Evolutionary conservation across 2,797 vertebrate genomes (phyloP), one percentile per base, ranked within the genome.

Genomic region (Scolopax rusticola): DNA sequence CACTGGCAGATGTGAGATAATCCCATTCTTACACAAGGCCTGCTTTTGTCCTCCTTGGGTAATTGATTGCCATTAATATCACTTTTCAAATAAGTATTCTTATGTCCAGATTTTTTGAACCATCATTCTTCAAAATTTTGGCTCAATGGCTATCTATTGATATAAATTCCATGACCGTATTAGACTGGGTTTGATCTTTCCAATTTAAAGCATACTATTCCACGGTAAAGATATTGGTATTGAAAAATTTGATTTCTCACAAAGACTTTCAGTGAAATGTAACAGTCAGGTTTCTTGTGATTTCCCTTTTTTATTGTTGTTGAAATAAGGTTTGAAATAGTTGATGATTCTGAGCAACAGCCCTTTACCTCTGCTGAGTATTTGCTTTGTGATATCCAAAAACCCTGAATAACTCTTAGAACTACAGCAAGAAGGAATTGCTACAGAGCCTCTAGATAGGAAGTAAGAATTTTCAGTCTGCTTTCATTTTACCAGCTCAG

Each of bases 1-100:
- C 16, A 1, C 57, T 84, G 67, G 84, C 84, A 93, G 81, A 89
- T 81, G 86, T 28, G 40, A 74, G 63, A 79, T 91, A 93, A 96
- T 92, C 68, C 41, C 33, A 77, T 61, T 73, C 53, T 89, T 86
- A 87, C 16, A 64, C 38, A 68, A 75, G 50, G 60, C 5, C 41
- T 78, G 53, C 38, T 91, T 88, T 86, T 71, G 79, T 89, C 61
- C 76, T 75, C 91, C 84, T 63, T n/a, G 45, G 41, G 28, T 68
- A 92, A 91, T 11, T 83, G 82, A 83, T 2, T 91, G 76, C 25
- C 60, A 83, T 74, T 77, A 89, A 87, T 91, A 89, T 82, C 15
- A 83, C 89, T 83, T 87, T 56, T 80, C 33, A 94, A 84, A 83
- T 75, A 4, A 56, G 69, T 78, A 8, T 41, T 91, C 53, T 81